Evolutionary conservation across 2,113 vertebrate genomes (phyloP).

Genomic region (Limnothrissa miodon): DNA sequence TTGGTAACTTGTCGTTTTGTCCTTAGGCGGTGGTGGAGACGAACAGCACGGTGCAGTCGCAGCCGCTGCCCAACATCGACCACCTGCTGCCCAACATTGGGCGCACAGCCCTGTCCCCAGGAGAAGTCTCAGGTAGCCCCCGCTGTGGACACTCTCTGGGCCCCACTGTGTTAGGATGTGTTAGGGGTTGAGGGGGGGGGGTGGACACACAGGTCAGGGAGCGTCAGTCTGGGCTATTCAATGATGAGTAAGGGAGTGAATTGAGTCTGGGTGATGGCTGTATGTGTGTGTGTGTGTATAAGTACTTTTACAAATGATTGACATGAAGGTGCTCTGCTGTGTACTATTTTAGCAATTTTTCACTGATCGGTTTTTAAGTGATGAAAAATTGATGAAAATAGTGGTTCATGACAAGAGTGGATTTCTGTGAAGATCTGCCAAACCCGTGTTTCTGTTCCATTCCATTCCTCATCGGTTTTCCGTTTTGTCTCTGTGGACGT

Average conservation of each 20-base stretch:
- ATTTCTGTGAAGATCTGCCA: constrained; percentile 42
- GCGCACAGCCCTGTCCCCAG: constrained; percentile 85
- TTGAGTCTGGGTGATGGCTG: neutral
- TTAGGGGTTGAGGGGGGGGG: neutral
- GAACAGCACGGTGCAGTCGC: constrained; percentile 91
- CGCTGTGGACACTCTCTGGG: constrained; percentile 11
- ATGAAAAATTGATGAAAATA: constrained; percentile 60
- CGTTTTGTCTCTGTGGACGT: constrained; percentile 23
- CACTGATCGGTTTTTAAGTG: constrained; percentile 34
- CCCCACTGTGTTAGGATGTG: neutral
- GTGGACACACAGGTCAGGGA: neutral
- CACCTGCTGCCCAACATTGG: constrained; percentile 99
- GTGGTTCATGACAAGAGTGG: constrained; percentile 58
- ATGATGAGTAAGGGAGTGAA: too few species aligned
- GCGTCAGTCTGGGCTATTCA: neutral
- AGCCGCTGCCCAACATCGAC: constrained; percentile 99
- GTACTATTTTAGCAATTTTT: constrained; percentile 59
- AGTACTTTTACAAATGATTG: neutral
- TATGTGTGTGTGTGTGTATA: neutral
- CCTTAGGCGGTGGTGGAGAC: constrained; percentile 82
- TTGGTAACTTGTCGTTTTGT: neutral
- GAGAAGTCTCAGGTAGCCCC: constrained; percentile 98
- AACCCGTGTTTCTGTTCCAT: constrained; percentile 49
- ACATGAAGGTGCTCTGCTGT: neutral
- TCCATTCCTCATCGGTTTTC: constrained; percentile 26